Evolutionary conservation across 2,113 vertebrate genomes (phyloP), one percentile per base, ranked within the genome.

Genomic region (Percina caprodes): DNA sequence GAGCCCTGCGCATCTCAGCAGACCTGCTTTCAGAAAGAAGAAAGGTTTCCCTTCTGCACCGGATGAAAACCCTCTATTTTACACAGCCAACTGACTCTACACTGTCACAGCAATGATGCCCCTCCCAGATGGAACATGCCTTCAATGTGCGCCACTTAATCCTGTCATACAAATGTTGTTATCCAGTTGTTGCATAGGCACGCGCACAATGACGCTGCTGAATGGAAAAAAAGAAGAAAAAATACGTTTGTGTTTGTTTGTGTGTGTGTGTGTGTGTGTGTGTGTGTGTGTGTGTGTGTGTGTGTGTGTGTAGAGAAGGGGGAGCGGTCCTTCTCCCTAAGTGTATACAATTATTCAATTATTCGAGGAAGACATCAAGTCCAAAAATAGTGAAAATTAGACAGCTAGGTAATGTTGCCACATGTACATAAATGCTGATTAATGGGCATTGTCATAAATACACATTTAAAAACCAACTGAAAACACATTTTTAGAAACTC

Each of bases 1-100:
- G 69, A 75, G 83, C 89, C 39, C 30, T 90, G 90, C 90, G 90
- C 93, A 91, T 90, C 90, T 86, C 86, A 49, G 80, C 79, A 46
- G 69, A 83, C 51, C 74, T 55, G 76, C 69, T 62, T 23, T 18
- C 39, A 69, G 51, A 16, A 16, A 76, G 56, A 66, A 79, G 73
- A 77, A 72, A 62, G 80, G 14, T 48, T 61, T 61, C 62, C 78
- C 82, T 79, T 58, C 80, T 77, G 74, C 83, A 24, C 83, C 82
- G 85, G 82, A 80, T 83, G 61, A 80, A 69, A 71, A 68, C 51
- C 77, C 70, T 71, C 79, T 46, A 15, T 69, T 69, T 63, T 1
- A 56, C 66, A 54, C 83, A 4, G 77, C 62, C 80, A 23, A 9
- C 80, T 8, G 79, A 42, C 82, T 60, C 74, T 1, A 48, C 81